A percentile compares a stretch with the other conserved stretches of the same genome.
Evolutionary conservation across 1,140 invertebrate species (phyloP).

Genomic region (Zaprionus ornatus): DNA sequence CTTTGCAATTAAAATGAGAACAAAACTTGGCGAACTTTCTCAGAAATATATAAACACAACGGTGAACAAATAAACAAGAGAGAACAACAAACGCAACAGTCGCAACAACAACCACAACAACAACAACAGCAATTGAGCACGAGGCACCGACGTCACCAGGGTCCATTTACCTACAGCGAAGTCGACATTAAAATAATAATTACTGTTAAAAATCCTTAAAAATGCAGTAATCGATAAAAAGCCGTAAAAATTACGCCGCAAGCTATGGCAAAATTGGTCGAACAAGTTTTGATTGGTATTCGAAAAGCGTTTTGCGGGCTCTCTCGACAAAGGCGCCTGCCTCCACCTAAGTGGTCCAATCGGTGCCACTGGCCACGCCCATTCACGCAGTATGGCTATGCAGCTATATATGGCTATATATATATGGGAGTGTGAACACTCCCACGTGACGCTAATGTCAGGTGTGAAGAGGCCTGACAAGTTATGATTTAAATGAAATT

Average conservation of each 20-base stretch:
- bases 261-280: constrained; percentile 41
- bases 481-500: constrained; percentile 38
- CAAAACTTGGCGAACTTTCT: constrained; percentile 4
- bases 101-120: not conserved
- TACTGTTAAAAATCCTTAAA: constrained; percentile 80
- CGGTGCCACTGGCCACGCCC: constrained; percentile 27
- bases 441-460: not conserved
- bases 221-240: constrained; percentile 74
- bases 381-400: constrained; percentile 8
- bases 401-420: constrained; percentile 6
- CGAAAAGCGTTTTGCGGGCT: constrained; percentile 40
- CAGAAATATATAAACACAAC: not conserved
- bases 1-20: constrained; percentile 2
- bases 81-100: not conserved
- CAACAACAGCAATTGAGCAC: not conserved
- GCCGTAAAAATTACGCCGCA: constrained; percentile 65
- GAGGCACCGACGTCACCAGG: constrained; percentile 32
- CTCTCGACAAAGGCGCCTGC: not conserved
- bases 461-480: constrained; percentile 15
- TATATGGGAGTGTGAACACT: not conserved
- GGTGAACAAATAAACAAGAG: constrained; percentile 1
- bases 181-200: constrained; percentile 79
- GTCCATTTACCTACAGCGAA: constrained; percentile 74
- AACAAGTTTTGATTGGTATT: constrained; percentile 61
- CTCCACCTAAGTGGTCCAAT: constrained; percentile 20